A percentile compares a stretch with the other conserved stretches of the same genome.
Evolutionary conservation across 2,888 invertebrate species (phyloP).

Genomic region (Polymixis lichenea): DNA sequence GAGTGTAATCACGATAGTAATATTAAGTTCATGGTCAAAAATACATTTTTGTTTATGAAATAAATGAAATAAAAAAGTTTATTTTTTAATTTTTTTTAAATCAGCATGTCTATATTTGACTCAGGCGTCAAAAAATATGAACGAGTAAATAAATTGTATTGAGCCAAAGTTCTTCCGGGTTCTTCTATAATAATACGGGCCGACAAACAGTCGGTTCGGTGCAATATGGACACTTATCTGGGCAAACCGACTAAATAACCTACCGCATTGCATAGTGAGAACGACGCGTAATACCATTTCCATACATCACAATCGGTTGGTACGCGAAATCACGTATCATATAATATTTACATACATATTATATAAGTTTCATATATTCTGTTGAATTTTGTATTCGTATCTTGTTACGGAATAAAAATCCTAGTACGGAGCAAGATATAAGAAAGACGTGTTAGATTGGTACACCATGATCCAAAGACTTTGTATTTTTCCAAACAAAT

Average conservation of each 20-base stretch:
- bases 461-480: conserved; percentile 25
- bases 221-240: neutral
- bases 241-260: neutral
- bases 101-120: neutral
- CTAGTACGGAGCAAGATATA: conserved; percentile 35
- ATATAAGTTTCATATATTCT: conserved; percentile 27
- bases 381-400: conserved; percentile 57
- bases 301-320: conserved; percentile 16
- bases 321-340: conserved; percentile 33
- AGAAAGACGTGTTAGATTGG: conserved; percentile 52
- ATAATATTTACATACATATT: conserved; percentile 28
- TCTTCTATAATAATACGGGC: neutral
- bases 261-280: neutral
- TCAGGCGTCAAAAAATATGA: neutral
- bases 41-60: no score
- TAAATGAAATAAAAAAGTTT: no score
- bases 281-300: neutral
- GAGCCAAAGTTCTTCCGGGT: neutral
- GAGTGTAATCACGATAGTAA: no score
- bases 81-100: no score
- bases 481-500: conserved; percentile 34
- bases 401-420: conserved; percentile 58
- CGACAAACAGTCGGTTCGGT: neutral
- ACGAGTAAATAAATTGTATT: conserved; percentile 12
- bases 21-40: no score